Percentiles rank a stretch among this genome's conserved stretches.
phyloP scores from a whole-genome alignment of 2,888 invertebrate genomes.

The Agonopterix heracliana region DNA sequence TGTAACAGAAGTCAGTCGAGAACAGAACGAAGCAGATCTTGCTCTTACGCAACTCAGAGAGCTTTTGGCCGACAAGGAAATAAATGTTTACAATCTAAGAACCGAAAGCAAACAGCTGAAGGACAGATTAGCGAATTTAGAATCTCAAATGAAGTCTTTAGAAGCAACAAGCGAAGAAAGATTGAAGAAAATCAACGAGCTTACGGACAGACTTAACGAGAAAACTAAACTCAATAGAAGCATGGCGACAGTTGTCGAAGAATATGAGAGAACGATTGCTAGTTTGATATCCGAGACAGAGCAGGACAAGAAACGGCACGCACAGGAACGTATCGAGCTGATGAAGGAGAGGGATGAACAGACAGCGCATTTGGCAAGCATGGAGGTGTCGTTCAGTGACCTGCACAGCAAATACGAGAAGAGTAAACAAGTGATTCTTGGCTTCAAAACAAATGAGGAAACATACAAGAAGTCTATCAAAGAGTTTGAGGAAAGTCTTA shows the following conservation, averaged over 20 bases:
- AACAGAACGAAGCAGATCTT: conserved; percentile 50
- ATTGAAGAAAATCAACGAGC: conserved; percentile 49
- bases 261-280: conserved; percentile 87
- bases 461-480: conserved; percentile 80
- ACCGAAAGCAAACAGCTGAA: conserved; percentile 66
- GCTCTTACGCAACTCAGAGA: conserved; percentile 65
- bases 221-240: conserved; percentile 68
- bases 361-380: conserved; percentile 76
- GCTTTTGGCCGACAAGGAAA: conserved; percentile 73
- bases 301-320: conserved; percentile 77
- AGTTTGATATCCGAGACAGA: conserved; percentile 84
- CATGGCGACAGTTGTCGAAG: conserved; percentile 82
- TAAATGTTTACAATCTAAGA: conserved; percentile 66
- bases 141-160: conserved; percentile 51
- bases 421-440: conserved; percentile 76
- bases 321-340: conserved; percentile 68
- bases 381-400: conserved; percentile 79
- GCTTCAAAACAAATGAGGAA: conserved; percentile 79
- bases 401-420: conserved; percentile 80
- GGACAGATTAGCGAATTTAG: conserved; percentile 54
- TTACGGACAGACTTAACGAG: conserved; percentile 53
- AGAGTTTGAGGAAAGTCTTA: conserved; percentile 81
- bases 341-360: conserved; percentile 78
- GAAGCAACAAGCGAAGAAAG: conserved; percentile 50
- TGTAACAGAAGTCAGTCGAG: conserved; percentile 30